phyloP scores from a whole-genome alignment of 2,113 vertebrate genomes.

The Vidua macroura region DNA sequence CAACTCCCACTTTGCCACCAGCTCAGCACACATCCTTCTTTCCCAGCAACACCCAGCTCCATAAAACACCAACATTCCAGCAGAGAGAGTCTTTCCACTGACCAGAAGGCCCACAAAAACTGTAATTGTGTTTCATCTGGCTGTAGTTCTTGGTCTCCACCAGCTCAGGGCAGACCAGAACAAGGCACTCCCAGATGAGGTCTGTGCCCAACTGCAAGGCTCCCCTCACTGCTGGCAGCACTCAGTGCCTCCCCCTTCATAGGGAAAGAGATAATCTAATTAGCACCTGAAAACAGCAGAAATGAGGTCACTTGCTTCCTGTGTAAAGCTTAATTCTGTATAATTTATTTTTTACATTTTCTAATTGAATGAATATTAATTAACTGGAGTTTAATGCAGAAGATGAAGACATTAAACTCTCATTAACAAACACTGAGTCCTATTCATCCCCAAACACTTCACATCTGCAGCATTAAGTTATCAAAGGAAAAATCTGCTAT shows the following conservation, averaged over 20 bases:
- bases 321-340: conserved; percentile 60
- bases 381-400: conserved; percentile 48
- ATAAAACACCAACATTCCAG: background rate
- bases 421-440: conserved; percentile 55
- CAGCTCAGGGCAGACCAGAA: background rate
- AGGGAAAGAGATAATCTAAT: conserved; percentile 53
- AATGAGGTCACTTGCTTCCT: conserved; percentile 63
- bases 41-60: background rate
- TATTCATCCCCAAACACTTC: conserved; percentile 32
- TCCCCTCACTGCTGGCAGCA: background rate
- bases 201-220: background rate
- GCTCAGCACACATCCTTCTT: background rate
- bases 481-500: background rate
- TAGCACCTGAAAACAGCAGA: conserved; percentile 53
- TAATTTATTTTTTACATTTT: conserved; percentile 70
- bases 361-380: conserved; percentile 76
- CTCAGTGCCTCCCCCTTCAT: background rate
- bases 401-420: conserved; percentile 72
- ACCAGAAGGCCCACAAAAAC: background rate
- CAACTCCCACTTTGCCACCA: background rate
- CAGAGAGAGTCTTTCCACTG: background rate
- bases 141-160: background rate
- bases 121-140: background rate
- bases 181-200: background rate
- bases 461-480: conserved; percentile 45